phyloP scores from a whole-genome alignment of 2,888 invertebrate genomes.

The Hyposoter dolosus region DNA sequence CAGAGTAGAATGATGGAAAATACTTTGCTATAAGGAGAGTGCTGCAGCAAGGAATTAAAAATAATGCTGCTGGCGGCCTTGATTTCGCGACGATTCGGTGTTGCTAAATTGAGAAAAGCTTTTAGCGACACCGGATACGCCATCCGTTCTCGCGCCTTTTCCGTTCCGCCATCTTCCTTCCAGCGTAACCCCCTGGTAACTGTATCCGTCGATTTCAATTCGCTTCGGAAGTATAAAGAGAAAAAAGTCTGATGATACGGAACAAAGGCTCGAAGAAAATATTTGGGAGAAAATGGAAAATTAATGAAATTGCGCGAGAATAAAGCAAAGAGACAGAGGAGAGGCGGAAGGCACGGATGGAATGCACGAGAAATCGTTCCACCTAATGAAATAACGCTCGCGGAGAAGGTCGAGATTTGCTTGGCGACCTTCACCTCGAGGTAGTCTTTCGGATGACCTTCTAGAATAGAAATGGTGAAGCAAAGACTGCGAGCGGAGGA shows the following conservation, averaged over 20 bases:
- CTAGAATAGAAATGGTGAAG: constrained; percentile 51
- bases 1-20: constrained; percentile 4
- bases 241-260: neutral
- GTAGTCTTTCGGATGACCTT: constrained; percentile 64
- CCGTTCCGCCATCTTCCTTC: constrained; percentile 18
- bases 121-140: constrained; percentile 62
- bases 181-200: neutral
- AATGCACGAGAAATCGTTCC: constrained; percentile 32
- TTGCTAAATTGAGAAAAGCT: constrained; percentile 62
- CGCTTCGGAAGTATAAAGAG: neutral
- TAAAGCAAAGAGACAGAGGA: neutral
- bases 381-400: constrained; percentile 30
- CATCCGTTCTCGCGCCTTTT: constrained; percentile 34
- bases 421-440: constrained; percentile 77
- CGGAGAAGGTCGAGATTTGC: constrained; percentile 61
- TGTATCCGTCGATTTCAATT: neutral
- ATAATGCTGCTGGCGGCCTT: constrained; percentile 46
- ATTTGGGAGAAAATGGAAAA: neutral
- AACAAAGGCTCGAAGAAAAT: neutral
- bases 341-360: neutral
- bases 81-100: constrained; percentile 28
- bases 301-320: neutral
- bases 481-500: constrained; percentile 23
- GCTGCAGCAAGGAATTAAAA: constrained; percentile 55
- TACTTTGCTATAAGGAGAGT: neutral